These are phyloP conservation scores for Trypoxylus dichotomus DNA, from an alignment of 1,140 invertebrate genomes.

Conservation along the genomic window DNA sequence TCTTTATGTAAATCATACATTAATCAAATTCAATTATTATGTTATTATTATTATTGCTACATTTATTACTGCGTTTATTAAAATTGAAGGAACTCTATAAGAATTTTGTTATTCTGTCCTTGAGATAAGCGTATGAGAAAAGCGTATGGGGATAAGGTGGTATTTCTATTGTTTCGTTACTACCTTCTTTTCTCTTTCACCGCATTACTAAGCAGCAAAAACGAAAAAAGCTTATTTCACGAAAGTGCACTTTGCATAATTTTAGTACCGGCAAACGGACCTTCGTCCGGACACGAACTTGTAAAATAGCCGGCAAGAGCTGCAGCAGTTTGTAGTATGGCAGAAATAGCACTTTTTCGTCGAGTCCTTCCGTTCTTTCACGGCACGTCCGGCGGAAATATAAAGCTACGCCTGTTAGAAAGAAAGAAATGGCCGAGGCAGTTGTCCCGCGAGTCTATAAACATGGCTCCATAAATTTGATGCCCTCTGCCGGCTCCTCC, in stretches of 20 bases:
- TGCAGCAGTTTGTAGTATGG: background rate
- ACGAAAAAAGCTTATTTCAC: background rate
- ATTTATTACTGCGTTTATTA: no score
- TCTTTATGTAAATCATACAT: no score
- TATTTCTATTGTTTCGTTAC: background rate
- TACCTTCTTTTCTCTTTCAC: background rate
- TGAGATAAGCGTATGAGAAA: no score
- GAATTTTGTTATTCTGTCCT: no score
- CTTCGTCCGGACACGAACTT: constrained; percentile 2
- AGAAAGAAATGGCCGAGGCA: constrained; percentile 47
- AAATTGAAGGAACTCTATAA: no score
- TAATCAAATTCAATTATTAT: no score
- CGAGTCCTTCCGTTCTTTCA: constrained; percentile 16
- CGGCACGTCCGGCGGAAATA: constrained; percentile 45
- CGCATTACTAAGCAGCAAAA: background rate
- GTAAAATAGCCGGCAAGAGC: background rate
- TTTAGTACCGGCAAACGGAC: background rate
- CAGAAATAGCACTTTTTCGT: background rate
- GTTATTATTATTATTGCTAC: no score
- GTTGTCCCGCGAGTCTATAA: constrained; percentile 50
- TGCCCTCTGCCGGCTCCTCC: constrained; percentile 43
- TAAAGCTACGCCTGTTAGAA: constrained; percentile 46
- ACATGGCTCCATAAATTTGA: constrained; percentile 51
- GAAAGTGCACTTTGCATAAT: constrained; percentile 24
- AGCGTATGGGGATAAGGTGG: no score